A percentile compares a stretch with the other conserved stretches of the same genome.
phyloP scores from a whole-genome alignment of 1,140 invertebrate genomes.

The Drosophila repleta region DNA sequence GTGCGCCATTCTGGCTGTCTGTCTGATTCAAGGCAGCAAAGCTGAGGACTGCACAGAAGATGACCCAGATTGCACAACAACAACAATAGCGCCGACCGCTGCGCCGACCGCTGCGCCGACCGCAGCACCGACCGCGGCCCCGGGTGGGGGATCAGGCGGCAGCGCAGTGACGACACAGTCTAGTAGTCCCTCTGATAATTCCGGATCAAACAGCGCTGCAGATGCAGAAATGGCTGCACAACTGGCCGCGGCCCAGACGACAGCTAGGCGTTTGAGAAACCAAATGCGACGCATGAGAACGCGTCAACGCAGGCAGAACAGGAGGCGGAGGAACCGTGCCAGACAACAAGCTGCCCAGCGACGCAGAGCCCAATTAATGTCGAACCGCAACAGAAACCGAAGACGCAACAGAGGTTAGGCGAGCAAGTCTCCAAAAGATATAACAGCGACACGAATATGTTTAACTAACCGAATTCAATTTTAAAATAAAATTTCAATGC shows the following conservation, averaged over 20 bases:
- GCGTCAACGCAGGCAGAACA: not conserved
- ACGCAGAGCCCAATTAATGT: not conserved
- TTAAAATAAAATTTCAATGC: not conserved
- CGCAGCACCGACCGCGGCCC: not conserved
- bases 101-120: no score
- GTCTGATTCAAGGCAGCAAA: slow-evolving; percentile 1
- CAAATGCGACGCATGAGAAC: not conserved
- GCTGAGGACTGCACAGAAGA: not conserved
- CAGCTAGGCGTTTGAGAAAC: not conserved
- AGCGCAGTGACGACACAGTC: not conserved
- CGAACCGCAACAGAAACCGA: not conserved
- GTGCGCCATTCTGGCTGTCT: slow-evolving; percentile 4
- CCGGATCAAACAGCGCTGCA: not conserved
- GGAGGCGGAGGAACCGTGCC: not conserved
- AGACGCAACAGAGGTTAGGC: not conserved
- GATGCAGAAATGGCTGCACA: not conserved
- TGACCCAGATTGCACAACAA: no score
- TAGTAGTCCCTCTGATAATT: no score
- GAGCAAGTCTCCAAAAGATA: not conserved
- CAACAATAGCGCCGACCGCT: not conserved
- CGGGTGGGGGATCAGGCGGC: no score
- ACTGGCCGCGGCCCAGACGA: not conserved
- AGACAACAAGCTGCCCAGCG: not conserved
- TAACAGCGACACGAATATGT: not conserved
- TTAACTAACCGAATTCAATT: not conserved